phyloP scores from a whole-genome alignment of 37 sponge, comb jelly and placozoan species.

The Crambe crambe region DNA sequence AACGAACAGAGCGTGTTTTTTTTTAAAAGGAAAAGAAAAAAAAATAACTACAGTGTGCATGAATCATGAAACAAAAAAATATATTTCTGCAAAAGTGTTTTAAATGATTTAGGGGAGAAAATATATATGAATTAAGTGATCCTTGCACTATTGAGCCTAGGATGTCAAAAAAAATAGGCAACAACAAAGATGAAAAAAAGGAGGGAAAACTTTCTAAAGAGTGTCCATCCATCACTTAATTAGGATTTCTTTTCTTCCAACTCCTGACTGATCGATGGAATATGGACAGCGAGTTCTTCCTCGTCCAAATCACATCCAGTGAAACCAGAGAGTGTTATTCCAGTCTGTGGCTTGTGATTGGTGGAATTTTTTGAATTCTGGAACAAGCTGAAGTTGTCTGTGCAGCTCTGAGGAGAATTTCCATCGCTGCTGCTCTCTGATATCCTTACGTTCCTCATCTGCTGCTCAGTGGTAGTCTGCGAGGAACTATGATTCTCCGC shows the following conservation, averaged over 20 bases:
- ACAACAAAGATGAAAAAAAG: too few species aligned
- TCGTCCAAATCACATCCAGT: not conserved
- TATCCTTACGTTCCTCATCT: not conserved
- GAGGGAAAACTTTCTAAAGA: not conserved
- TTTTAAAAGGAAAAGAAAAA: too few species aligned
- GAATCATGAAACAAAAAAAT: too few species aligned
- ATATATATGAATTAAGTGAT: not conserved
- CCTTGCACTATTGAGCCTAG: too few species aligned
- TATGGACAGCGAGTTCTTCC: slow-evolving; percentile 15
- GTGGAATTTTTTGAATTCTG: not conserved
- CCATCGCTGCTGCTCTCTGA: slow-evolving; percentile 35
- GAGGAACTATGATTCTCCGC: not conserved
- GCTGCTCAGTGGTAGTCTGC: not conserved
- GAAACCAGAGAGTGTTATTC: not conserved
- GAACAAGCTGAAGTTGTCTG: not conserved
- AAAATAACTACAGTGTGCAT: too few species aligned
- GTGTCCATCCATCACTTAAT: not conserved
- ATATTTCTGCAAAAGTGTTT: not conserved
- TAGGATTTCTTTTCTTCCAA: slow-evolving; percentile 4
- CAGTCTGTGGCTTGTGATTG: not conserved
- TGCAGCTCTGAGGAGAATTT: slow-evolving; percentile 27
- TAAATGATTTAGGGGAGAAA: not conserved
- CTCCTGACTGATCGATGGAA: slow-evolving; percentile 14
- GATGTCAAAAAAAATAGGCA: not conserved
- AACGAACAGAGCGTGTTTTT: too few species aligned